Conservation (phyloP, 2,888 invertebrate genomes). For the Athalia cordata region DNA sequence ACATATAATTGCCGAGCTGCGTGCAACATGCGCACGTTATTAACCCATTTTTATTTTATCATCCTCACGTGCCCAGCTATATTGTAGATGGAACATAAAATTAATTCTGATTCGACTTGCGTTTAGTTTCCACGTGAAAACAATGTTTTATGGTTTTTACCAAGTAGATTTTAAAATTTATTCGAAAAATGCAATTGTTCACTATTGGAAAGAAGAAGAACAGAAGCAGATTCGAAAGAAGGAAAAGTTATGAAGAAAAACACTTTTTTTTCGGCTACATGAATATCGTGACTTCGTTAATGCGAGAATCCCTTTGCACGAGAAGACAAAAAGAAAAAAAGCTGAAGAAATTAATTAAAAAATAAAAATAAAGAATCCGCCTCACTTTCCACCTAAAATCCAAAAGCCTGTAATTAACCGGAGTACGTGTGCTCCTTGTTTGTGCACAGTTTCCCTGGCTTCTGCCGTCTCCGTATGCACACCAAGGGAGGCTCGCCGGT, state of each 20-base stretch:
- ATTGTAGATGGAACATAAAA: too few species aligned
- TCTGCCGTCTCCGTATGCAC: constrained; percentile 97
- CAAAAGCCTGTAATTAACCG: constrained; percentile 59
- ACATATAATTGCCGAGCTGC: too few species aligned
- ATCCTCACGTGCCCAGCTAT: too few species aligned
- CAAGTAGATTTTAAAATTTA: too few species aligned
- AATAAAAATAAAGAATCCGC: constrained; percentile 26
- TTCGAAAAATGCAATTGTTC: too few species aligned
- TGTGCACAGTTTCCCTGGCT: constrained; percentile 96
- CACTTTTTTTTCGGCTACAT: background rate
- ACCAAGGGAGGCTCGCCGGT: constrained; percentile 93
- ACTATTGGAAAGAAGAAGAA: too few species aligned
- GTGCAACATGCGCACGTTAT: too few species aligned
- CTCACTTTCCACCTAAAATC: constrained; percentile 30
- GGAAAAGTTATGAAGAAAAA: background rate
- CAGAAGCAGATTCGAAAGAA: too few species aligned
- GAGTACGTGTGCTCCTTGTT: constrained; percentile 74
- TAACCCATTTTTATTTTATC: too few species aligned
- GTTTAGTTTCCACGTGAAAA: too few species aligned
- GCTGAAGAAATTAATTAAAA: constrained; percentile 41
- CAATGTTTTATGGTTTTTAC: too few species aligned
- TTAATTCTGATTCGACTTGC: too few species aligned
- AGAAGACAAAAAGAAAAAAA: constrained; percentile 34
- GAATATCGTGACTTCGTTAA: background rate
- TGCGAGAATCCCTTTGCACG: constrained; percentile 13